Percentiles rank a stretch among this genome's conserved stretches.
These are phyloP conservation scores for Gadus chalcogrammus DNA, from an alignment of 2,113 vertebrate genomes.

Conservation along the genomic window DNA sequence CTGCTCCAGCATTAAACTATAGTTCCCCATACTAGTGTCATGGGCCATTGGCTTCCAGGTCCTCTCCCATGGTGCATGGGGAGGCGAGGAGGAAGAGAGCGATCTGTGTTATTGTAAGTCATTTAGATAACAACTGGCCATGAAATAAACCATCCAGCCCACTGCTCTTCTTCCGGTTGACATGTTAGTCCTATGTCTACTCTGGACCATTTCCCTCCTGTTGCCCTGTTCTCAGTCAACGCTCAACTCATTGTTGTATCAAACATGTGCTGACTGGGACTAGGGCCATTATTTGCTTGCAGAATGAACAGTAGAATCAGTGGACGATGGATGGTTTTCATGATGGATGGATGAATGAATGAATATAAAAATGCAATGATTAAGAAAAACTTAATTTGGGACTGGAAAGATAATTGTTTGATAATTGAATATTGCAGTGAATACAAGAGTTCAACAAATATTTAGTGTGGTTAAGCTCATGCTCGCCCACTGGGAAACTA, in stretches of 20 bases:
- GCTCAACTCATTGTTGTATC: neutral
- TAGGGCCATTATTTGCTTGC: too few species aligned
- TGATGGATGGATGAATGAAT: too few species aligned
- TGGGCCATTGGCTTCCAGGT: conserved; percentile 25
- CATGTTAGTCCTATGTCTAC: conserved; percentile 6
- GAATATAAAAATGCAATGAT: too few species aligned
- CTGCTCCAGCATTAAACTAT: conserved; percentile 34
- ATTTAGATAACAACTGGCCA: conserved; percentile 42
- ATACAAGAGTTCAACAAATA: too few species aligned
- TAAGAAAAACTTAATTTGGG: too few species aligned
- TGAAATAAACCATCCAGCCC: conserved; percentile 27
- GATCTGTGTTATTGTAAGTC: conserved; percentile 58
- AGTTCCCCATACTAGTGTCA: conserved; percentile 33
- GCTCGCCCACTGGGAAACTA: too few species aligned
- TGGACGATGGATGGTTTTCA: too few species aligned
- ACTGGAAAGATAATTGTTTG: too few species aligned
- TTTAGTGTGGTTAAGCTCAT: too few species aligned
- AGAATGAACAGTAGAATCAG: too few species aligned
- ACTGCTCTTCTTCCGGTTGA: conserved; percentile 11
- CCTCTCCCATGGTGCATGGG: conserved; percentile 33
- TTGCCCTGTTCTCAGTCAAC: neutral
- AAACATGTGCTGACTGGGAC: too few species aligned
- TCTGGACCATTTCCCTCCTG: neutral
- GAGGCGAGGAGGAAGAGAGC: conserved; percentile 45
- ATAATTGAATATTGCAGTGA: too few species aligned